These are phyloP conservation scores for Steinernema feltiae DNA, from an alignment of 1,140 invertebrate genomes.

Conservation along the genomic window DNA sequence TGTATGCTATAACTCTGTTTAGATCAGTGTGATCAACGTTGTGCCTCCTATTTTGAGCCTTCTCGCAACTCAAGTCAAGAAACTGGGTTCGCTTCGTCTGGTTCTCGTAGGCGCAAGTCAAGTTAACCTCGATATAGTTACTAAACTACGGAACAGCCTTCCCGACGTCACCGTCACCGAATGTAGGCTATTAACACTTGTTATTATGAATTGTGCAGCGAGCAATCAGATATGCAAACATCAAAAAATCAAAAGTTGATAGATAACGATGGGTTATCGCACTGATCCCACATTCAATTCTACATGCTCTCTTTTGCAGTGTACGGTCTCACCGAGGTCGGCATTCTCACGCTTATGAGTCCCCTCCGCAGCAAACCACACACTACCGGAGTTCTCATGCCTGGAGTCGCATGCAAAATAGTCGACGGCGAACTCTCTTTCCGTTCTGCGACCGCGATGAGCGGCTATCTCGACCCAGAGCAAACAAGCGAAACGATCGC, in stretches of 20 bases:
- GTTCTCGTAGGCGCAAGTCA: neutral
- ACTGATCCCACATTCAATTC: too few relatives aligned
- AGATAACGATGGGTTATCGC: too few relatives aligned
- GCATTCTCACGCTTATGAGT: neutral
- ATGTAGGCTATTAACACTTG: too few relatives aligned
- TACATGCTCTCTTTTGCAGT: too few relatives aligned
- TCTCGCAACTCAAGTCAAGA: neutral
- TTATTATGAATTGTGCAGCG: too few relatives aligned
- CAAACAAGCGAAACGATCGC: neutral
- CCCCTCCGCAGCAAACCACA: neutral
- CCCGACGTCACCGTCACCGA: neutral
- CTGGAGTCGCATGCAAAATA: neutral
- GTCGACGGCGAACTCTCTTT: neutral
- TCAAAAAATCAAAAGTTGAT: too few relatives aligned
- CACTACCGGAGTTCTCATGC: neutral
- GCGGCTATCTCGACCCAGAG: neutral
- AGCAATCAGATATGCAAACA: too few relatives aligned
- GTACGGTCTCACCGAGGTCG: neutral
- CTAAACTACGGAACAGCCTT: neutral
- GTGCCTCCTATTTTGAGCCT: conserved; percentile 28
- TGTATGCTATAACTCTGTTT: conserved; percentile 7
- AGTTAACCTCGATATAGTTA: neutral
- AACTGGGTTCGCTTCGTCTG: neutral
- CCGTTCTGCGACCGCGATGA: neutral
- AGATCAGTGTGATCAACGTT: conserved; percentile 23